phyloP scores from a whole-genome alignment of 2,888 invertebrate species.

The Drosophila fungiperda region DNA sequence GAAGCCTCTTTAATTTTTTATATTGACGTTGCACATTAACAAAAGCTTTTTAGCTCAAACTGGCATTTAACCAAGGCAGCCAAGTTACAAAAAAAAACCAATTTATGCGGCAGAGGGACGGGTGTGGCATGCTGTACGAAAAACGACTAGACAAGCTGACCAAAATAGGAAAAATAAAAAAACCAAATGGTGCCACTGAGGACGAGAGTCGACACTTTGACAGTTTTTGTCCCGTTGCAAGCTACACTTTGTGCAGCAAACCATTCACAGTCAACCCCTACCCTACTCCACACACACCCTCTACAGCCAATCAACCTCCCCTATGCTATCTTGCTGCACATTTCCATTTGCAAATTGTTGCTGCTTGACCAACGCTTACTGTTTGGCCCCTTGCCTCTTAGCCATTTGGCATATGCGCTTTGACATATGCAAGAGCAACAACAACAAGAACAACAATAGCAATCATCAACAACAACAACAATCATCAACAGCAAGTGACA shows the following conservation, averaged over 20 bases:
- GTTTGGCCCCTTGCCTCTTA: slow-evolving; percentile 6
- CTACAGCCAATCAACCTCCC: not conserved
- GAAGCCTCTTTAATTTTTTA: slow-evolving; percentile 28
- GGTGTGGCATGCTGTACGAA: slow-evolving; percentile 1
- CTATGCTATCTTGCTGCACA: slow-evolving; percentile 30
- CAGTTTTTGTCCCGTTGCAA: slow-evolving; percentile 71
- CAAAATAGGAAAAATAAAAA: not conserved
- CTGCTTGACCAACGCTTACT: slow-evolving; percentile 19
- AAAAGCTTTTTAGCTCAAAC: slow-evolving; percentile 75
- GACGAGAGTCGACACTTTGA: slow-evolving; percentile 64
- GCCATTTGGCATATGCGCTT: slow-evolving; percentile 18
- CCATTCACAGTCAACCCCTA: not conserved
- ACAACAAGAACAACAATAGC: not conserved
- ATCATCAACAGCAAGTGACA: slow-evolving; percentile 4
- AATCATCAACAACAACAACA: not conserved
- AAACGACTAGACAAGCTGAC: slow-evolving; percentile 20
- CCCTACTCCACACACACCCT: not conserved
- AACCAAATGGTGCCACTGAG: not conserved
- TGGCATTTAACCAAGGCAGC: slow-evolving; percentile 42
- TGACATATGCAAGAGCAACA: slow-evolving; percentile 12
- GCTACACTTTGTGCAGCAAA: slow-evolving; percentile 51
- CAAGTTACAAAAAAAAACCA: slow-evolving; percentile 19
- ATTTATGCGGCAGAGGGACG: not conserved
- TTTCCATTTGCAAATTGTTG: slow-evolving; percentile 47
- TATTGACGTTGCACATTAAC: slow-evolving; percentile 71